Base-by-base conservation (phyloP, 2,888 invertebrate species). In the Oegoconia quadripuncta region DNA sequence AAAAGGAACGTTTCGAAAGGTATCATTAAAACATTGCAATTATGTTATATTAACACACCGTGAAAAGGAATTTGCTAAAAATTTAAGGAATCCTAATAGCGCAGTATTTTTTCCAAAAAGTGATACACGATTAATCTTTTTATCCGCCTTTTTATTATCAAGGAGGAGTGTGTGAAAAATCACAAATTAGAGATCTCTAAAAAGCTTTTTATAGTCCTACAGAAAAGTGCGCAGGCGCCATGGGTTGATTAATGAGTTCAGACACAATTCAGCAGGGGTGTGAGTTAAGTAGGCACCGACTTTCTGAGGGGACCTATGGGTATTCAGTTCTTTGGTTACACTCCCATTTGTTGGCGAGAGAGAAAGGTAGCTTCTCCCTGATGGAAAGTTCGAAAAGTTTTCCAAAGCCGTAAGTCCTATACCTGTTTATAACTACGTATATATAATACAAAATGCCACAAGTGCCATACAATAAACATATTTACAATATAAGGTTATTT, bases 121-220 rank as follows among this genome's bases (percentile, higher is more conserved):
- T n/a, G n/a, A n/a, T n/a, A n/a, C n/a, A 41, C 48, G 37, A 55
- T 53, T 52, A 49, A 55, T 50, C 41, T 55, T 63, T 62, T 55
- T 56, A 58, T 56, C 30, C 48, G 34, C 28, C 42, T 55, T 58
- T 57, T 52, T 42, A 52, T 46, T 32, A 49, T 47, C 48, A 41
- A 37, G 55, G 48, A 74, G 77, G 82, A 64, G 76, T 73, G 83
- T 78, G 86, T 83, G 83, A 74, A 80, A 60, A 84, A 87, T 87
- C 70, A 67, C 78, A 82, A 84, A 87, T 86, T 82, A 78, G 52
- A 50, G 51, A 46, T 48, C 57, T 67, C 62, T 61, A 35, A 39
- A 36, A 49, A 23, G n/a, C 22, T 8, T 6, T 6, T 12, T 55
- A 48, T 14, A 44, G 42, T 47, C 50, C 34, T 38, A 47, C 57